phyloP scores from a whole-genome alignment of 2,888 invertebrate species.

The Andrena flavipes region DNA sequence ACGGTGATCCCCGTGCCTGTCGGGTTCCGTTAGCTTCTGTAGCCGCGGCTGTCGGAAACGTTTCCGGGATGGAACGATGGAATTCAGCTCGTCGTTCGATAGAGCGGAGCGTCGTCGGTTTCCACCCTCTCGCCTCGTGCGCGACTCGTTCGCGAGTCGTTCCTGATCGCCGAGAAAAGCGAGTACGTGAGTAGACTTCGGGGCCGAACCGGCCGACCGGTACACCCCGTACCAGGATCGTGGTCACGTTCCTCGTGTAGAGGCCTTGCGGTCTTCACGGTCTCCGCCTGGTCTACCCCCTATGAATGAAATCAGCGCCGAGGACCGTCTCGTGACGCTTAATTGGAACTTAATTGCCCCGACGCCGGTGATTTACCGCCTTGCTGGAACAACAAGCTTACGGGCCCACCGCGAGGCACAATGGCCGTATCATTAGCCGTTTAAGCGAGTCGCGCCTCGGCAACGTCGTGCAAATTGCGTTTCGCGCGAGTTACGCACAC shows the following conservation, averaged over 20 bases:
- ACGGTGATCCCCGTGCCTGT: not conserved
- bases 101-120: not conserved
- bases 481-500: not conserved
- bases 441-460: slow-evolving; percentile 37
- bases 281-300: slow-evolving; percentile 11
- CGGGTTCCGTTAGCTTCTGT: slow-evolving; percentile 36
- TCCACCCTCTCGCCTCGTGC: slow-evolving; percentile 38
- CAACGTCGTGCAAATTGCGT: slow-evolving; percentile 38
- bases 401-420: slow-evolving; percentile 29
- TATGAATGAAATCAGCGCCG: slow-evolving; percentile 62
- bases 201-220: slow-evolving; percentile 4
- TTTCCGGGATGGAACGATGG: slow-evolving; percentile 26
- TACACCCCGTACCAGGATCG: slow-evolving; percentile 40
- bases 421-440: slow-evolving; percentile 58
- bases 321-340: slow-evolving; percentile 55
- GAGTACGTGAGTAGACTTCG: slow-evolving; percentile 61
- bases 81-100: not conserved
- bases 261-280: slow-evolving; percentile 21
- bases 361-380: slow-evolving; percentile 64
- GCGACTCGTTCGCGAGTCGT: slow-evolving; percentile 35
- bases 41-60: not conserved
- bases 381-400: slow-evolving; percentile 46
- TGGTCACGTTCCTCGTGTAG: slow-evolving; percentile 45
- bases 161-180: slow-evolving; percentile 31
- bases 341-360: slow-evolving; percentile 74